These are phyloP conservation scores for Tachina grossa DNA, from an alignment of 2,888 invertebrate genomes.

Conservation along the genomic window DNA sequence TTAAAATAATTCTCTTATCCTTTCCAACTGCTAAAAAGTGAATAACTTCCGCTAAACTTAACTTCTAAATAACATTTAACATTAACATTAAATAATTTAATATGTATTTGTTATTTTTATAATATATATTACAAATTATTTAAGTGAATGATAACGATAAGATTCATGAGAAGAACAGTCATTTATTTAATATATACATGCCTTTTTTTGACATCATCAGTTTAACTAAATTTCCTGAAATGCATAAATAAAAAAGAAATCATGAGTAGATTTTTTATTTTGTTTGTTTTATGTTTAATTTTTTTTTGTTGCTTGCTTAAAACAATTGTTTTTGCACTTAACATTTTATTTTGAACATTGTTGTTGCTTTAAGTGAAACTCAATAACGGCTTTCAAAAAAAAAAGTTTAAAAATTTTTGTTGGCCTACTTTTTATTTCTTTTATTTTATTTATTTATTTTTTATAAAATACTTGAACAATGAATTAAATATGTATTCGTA, in stretches of 20 bases:
- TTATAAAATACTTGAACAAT: slow-evolving; percentile 22
- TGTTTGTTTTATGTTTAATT: slow-evolving; percentile 4
- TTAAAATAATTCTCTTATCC: no score
- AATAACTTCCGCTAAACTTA: background rate
- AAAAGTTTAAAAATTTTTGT: background rate
- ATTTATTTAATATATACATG: background rate
- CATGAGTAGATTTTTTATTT: background rate
- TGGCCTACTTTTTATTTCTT: slow-evolving; percentile 34
- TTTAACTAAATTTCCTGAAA: slow-evolving; percentile 20
- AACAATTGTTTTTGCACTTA: slow-evolving; percentile 25
- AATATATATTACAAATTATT: slow-evolving; percentile 45
- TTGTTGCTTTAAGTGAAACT: slow-evolving; percentile 45
- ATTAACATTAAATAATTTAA: no score
- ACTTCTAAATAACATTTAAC: background rate
- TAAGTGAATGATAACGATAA: slow-evolving; percentile 41
- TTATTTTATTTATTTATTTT: slow-evolving; percentile 3
- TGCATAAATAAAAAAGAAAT: slow-evolving; percentile 3
- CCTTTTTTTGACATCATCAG: slow-evolving; percentile 22
- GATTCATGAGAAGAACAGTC: slow-evolving; percentile 4
- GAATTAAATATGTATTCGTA: slow-evolving; percentile 7
- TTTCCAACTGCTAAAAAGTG: background rate
- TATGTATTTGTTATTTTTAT: slow-evolving; percentile 17
- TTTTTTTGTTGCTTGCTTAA: slow-evolving; percentile 18
- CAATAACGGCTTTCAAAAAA: background rate
- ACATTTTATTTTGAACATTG: slow-evolving; percentile 1